Conservation (phyloP, 2,797 vertebrate species). For the Chelidonichthys spinosus region DNA sequence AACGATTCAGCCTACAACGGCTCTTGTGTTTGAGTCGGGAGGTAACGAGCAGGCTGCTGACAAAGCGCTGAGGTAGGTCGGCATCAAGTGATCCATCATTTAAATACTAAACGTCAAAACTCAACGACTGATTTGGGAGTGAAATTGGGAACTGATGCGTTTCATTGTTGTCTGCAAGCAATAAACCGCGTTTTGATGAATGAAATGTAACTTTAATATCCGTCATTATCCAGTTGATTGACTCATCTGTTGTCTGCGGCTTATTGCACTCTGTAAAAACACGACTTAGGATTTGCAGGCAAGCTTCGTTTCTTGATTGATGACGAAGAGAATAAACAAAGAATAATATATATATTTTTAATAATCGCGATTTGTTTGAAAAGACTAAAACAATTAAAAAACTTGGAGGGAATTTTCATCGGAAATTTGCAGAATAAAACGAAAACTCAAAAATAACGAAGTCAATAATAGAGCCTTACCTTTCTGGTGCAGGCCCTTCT, state of each 20-base stretch:
- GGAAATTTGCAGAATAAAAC: too few relatives aligned
- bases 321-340: background rate
- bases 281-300: too few relatives aligned
- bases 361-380: background rate
- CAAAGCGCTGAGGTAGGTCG: background rate
- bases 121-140: slow-evolving; percentile 24
- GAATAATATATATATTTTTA: background rate
- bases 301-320: background rate
- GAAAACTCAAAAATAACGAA: too few relatives aligned
- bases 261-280: background rate
- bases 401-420: background rate
- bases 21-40: slow-evolving; percentile 18
- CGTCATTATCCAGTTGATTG: slow-evolving; percentile 7
- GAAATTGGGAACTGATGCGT: slow-evolving; percentile 38
- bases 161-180: slow-evolving; percentile 24
- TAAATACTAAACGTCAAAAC: slow-evolving; percentile 8
- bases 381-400: background rate
- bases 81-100: slow-evolving; percentile 15
- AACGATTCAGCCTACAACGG: slow-evolving; percentile 9
- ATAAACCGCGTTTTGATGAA: slow-evolving; percentile 19
- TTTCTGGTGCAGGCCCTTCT: slow-evolving; percentile 98
- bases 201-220: background rate
- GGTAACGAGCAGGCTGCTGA: background rate
- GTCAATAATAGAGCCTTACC: slow-evolving; percentile 77
- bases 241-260: background rate